These are phyloP conservation scores for Phengaris arion DNA, from an alignment of 2,888 invertebrate genomes.

Conservation along the genomic window DNA sequence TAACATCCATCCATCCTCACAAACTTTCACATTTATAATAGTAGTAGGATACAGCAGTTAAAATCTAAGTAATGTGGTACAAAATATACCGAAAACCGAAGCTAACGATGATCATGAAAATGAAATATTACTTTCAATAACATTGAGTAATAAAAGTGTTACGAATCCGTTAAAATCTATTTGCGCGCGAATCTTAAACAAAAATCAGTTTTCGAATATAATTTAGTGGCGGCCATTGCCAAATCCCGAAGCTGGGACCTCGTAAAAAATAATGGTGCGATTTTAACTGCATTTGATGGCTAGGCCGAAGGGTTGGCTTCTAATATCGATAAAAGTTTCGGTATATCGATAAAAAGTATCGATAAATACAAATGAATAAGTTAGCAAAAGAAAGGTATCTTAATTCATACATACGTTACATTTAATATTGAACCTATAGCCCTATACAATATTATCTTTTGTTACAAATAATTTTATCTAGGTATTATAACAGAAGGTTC, in stretches of 20 bases:
- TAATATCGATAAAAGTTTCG: slow-evolving; percentile 29
- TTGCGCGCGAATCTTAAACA: slow-evolving; percentile 27
- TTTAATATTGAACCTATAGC: no score
- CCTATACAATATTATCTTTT: no score
- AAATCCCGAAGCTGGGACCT: slow-evolving; percentile 38
- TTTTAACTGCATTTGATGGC: slow-evolving; percentile 51
- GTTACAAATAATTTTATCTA: no score
- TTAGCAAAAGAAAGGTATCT: no score
- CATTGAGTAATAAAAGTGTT: neutral
- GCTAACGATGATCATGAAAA: neutral
- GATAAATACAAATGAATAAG: neutral
- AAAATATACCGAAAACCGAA: neutral
- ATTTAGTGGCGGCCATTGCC: slow-evolving; percentile 40
- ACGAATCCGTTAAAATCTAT: slow-evolving; percentile 48
- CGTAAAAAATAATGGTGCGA: slow-evolving; percentile 42
- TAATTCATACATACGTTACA: no score
- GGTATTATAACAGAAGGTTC: no score
- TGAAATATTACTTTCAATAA: neutral
- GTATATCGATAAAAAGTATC: neutral
- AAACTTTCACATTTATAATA: no score
- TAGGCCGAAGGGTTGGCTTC: slow-evolving; percentile 37
- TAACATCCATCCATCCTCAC: no score
- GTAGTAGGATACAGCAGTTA: no score
- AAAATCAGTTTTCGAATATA: slow-evolving; percentile 40
- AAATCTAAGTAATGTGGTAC: no score